A percentile compares a stretch with the other conserved stretches of the same genome.
These are phyloP conservation scores for Dasyprocta punctata DNA, from an alignment of 2,113 vertebrate species.

Conservation along the genomic window DNA sequence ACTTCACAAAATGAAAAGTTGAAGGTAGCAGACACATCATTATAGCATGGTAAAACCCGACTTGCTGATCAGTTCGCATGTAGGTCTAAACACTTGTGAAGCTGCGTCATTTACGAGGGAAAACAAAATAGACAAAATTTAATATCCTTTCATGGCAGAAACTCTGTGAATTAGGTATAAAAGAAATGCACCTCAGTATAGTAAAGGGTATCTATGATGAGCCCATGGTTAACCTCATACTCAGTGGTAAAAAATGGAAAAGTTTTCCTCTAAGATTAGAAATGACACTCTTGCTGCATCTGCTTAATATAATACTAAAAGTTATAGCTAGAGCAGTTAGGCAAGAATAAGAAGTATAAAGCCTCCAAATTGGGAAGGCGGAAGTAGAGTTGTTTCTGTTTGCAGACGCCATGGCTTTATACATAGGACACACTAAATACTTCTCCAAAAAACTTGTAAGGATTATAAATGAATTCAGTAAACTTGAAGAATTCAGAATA, in stretches of 20 bases:
- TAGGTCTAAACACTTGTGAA: not conserved
- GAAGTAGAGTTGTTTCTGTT: not conserved
- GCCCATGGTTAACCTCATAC: not conserved
- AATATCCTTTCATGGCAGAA: not conserved
- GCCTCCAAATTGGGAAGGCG: not conserved
- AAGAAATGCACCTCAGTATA: not conserved
- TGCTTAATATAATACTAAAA: not conserved
- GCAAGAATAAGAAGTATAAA: not conserved
- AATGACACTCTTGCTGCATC: not conserved
- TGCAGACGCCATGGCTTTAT: not conserved
- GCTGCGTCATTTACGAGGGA: not conserved
- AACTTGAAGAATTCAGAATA: not conserved
- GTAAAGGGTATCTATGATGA: not conserved
- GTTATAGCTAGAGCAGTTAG: not conserved
- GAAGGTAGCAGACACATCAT: slow-evolving; percentile 85
- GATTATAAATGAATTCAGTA: not conserved
- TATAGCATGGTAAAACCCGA: not conserved
- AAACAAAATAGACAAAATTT: not conserved
- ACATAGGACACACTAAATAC: not conserved
- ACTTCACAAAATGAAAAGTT: slow-evolving; percentile 94
- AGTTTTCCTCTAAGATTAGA: not conserved
- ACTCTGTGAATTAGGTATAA: not conserved
- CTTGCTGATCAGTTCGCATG: not conserved
- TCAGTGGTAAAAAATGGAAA: not conserved
- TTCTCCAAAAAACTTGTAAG: not conserved